Evolutionary conservation across 2,113 vertebrate genomes (phyloP), one percentile per base, ranked within the genome.

Genomic region (Pomatostomus ruficeps): DNA sequence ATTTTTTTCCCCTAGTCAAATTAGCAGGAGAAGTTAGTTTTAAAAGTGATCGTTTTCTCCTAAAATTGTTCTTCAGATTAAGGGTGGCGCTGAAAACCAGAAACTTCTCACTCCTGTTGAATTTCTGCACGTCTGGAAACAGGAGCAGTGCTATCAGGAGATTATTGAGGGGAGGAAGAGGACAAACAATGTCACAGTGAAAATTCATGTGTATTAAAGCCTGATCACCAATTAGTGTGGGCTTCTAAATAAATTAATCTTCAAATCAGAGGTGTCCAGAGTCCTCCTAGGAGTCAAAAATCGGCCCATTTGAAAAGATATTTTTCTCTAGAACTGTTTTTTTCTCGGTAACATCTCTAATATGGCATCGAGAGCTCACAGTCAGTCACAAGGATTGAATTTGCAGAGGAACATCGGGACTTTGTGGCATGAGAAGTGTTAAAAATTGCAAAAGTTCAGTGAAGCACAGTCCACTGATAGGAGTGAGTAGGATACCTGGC

Each of bases 1-100:
- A 66, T 92, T 97, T 93, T 94, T 82, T 76, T 73, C 71, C 23
- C 94, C 55, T 79, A 77, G 95, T 95, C 81, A 93, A 80, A 96
- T 97, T 96, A 97, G 95, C 93, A 95, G 90, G 73, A 96, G 55
- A 93, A 95, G 91, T 88, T 61, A 66, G 86, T 91, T 96, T 88
- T 82, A 89, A 96, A 96, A 96, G 88, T 74, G 73, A 94, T 82
- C 26, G 61, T 88, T 96, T 94, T 94, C 93, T 96, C 94, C 98
- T 96, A 97, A 97, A 98, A 97, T 91, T 94, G 81, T 83, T 89
- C 38, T 67, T 94, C 74, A 62, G 84, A 65, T 92, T 91, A 75
- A 94, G 74, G 71, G 91, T 89, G 83, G 85, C 31, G 3, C 54
- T 95, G 54, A 43, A 66, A 66, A 72, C 66, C 87, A 79, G 81